phyloP scores from a whole-genome alignment of 2,113 vertebrate species.

The Ginglymostoma cirratum region DNA sequence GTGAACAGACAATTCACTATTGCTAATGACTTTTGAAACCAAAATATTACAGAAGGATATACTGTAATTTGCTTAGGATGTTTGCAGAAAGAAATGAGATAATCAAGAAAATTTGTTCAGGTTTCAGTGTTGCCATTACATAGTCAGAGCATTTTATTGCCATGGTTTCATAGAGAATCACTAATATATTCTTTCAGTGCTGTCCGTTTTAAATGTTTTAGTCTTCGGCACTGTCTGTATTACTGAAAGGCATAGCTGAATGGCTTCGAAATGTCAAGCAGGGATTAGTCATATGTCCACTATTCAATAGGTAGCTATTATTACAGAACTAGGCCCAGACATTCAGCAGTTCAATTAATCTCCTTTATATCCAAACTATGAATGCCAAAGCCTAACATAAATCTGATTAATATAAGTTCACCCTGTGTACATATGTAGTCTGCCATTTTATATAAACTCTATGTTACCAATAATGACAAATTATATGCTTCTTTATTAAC shows the following conservation, averaged over 20 bases:
- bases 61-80: neutral
- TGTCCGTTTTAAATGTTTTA: conserved; percentile 35
- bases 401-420: conserved; percentile 27
- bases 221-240: conserved; percentile 2
- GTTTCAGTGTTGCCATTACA: conserved; percentile 7
- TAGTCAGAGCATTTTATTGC: neutral
- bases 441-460: neutral
- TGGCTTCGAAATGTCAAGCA: conserved; percentile 40
- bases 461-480: neutral
- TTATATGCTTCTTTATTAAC: neutral
- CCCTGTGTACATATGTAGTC: conserved; percentile 25
- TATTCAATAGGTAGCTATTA: conserved; percentile 35
- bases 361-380: conserved; percentile 33
- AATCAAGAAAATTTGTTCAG: neutral
- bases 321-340: conserved; percentile 20
- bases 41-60: neutral
- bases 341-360: conserved; percentile 40
- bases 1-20: conserved; percentile 12
- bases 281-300: conserved; percentile 35
- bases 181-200: conserved; percentile 7
- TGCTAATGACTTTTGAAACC: conserved; percentile 2
- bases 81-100: neutral
- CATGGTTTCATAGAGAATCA: conserved; percentile 14
- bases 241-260: conserved; percentile 13
- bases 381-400: conserved; percentile 28